These are phyloP conservation scores for Macrotis lagotis DNA, from an alignment of 2,113 vertebrate genomes.

Conservation along the genomic window DNA sequence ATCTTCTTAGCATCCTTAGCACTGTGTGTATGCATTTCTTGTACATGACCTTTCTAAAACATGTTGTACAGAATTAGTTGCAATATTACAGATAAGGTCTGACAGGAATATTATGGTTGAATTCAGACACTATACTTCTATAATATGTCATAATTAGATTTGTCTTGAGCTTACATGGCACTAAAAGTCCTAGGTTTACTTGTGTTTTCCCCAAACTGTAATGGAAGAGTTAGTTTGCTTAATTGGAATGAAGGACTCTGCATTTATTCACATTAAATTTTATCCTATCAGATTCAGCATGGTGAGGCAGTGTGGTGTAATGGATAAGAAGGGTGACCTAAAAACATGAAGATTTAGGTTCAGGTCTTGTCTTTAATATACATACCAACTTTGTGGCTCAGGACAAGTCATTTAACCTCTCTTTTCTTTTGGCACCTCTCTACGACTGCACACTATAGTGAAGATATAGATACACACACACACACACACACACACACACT, in stretches of 20 bases:
- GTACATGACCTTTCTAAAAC: background rate
- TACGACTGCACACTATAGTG: too few species aligned
- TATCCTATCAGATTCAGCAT: background rate
- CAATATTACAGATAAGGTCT: background rate
- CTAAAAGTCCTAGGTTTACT: background rate
- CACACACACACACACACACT: background rate
- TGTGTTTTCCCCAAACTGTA: background rate
- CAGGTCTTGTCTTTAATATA: too few species aligned
- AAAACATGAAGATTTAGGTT: too few species aligned
- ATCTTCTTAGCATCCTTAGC: background rate
- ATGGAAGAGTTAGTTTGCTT: background rate
- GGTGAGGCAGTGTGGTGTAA: too few species aligned
- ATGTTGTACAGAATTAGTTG: background rate
- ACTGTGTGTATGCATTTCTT: background rate
- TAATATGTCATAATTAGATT: background rate
- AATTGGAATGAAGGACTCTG: background rate
- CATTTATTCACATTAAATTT: background rate
- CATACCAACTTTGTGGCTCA: background rate
- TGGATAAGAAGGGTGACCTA: too few species aligned
- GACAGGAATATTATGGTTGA: background rate
- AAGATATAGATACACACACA: too few species aligned
- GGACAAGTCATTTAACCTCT: background rate
- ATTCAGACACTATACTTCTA: background rate
- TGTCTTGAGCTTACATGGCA: background rate
- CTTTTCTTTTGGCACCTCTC: background rate